Base-by-base conservation (phyloP, 1,140 invertebrate genomes). In the Hylyphantes graminicola region DNA sequence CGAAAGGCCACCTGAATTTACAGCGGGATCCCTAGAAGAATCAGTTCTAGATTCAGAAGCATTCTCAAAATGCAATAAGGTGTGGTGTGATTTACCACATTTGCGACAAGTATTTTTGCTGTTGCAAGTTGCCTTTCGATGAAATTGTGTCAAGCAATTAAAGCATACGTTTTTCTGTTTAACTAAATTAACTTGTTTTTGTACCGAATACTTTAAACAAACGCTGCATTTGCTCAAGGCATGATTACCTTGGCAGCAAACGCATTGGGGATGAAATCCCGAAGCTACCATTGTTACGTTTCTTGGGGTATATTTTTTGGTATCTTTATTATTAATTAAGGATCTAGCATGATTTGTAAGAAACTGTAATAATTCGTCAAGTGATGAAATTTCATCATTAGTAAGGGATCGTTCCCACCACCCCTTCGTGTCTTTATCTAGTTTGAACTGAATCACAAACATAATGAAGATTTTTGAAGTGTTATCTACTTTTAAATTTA, bases 71-170 rank as follows among this genome's bases (percentile, higher is more conserved):
- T 74, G 70, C 15, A 54, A 19, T 19, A 74, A 74, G 57, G 12
- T 55, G 17, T 74, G 70, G 17, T 55, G 70, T 9, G 13, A n/a
- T 74, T 74, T 74, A 1, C 17, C 21, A 19, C 51, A 74, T 19
- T 21, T 74, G 8, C 6, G 15, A 21, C 51, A 74, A 21, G 15
- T 74, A 57, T 17, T 19, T 21, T 54, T 55, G 54, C 51, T 74
- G 8, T 57, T 74, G 54, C 70, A 74, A 55, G 50, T 57, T 17
- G 15, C 19, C 15, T 55, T 21, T 9, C 51, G 8, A 57, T 74
- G 51, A 74, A 55, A 55, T 55, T 19, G 54, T 21, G 70, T 74
- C 57, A 74, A 55, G 13, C 70, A 74, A 57, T 74, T 74, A 55
- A 74, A 74, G 15, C 70, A 74, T 55, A 74, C 19, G 55, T 55